Evolutionary conservation across 2,888 invertebrate genomes (phyloP).

Genomic region (Perdita meconis): DNA sequence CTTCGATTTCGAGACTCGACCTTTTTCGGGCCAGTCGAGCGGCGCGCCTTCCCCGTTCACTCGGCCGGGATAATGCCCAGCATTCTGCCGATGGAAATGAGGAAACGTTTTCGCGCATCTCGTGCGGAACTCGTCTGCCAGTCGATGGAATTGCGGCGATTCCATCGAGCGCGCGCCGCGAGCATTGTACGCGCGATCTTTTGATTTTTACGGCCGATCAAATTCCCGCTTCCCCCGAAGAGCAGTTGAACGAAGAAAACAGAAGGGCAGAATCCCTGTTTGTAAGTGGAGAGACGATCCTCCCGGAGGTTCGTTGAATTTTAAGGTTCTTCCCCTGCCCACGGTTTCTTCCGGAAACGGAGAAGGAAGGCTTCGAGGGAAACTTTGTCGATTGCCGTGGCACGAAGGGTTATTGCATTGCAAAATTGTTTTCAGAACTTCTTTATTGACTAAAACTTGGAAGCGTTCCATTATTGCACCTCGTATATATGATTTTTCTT

Average conservation of each 20-base stretch:
- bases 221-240: background rate
- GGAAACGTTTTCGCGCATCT: constrained; percentile 5
- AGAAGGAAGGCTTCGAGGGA: constrained; percentile 27
- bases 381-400: constrained; percentile 57
- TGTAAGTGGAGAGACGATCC: constrained; percentile 56
- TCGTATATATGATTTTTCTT: constrained; percentile 51
- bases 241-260: background rate
- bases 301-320: constrained; percentile 64
- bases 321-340: constrained; percentile 44
- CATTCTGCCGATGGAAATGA: constrained; percentile 26
- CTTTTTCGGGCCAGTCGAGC: constrained; percentile 6
- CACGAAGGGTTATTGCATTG: constrained; percentile 68
- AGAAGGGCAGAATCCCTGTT: constrained; percentile 38
- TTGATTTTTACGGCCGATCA: constrained; percentile 47
- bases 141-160: constrained; percentile 23
- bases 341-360: background rate
- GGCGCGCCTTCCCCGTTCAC: background rate
- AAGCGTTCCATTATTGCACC: constrained; percentile 53
- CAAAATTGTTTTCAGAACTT: constrained; percentile 63
- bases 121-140: constrained; percentile 12
- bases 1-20: constrained; percentile 32
- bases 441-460: constrained; percentile 55
- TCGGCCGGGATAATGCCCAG: constrained; percentile 6
- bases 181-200: constrained; percentile 21
- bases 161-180: constrained; percentile 5